phyloP scores from a whole-genome alignment of 2,888 invertebrate species.

The Andrena hattorfiana region DNA sequence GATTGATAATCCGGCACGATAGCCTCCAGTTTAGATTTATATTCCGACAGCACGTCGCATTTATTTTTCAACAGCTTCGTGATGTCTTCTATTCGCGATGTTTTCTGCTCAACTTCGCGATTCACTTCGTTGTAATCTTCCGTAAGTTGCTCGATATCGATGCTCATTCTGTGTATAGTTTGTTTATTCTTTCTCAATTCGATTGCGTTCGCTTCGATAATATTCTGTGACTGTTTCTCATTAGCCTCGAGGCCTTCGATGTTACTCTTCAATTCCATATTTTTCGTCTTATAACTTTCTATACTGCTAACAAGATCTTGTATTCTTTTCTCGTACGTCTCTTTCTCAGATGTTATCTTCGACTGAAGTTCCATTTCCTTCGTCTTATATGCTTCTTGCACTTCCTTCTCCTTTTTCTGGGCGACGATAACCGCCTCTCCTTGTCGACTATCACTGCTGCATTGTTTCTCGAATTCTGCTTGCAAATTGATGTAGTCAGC shows the following conservation, averaged over 20 bases:
- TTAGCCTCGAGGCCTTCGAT: slow-evolving; percentile 77
- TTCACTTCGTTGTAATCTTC: slow-evolving; percentile 83
- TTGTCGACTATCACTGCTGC: slow-evolving; percentile 38
- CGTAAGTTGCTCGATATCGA: slow-evolving; percentile 84
- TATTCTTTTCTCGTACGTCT: slow-evolving; percentile 71
- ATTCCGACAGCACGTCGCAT: slow-evolving; percentile 83
- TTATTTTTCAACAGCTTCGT: slow-evolving; percentile 76
- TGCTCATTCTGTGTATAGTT: slow-evolving; percentile 83
- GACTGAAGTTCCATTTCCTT: slow-evolving; percentile 76
- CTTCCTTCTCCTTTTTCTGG: slow-evolving; percentile 75
- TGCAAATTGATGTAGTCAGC: slow-evolving; percentile 75
- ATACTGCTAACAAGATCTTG: slow-evolving; percentile 69
- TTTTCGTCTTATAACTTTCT: slow-evolving; percentile 75
- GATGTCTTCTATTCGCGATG: slow-evolving; percentile 82
- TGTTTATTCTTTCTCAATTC: slow-evolving; percentile 82
- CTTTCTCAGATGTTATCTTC: slow-evolving; percentile 71
- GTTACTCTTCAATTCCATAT: slow-evolving; percentile 75
- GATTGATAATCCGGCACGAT: slow-evolving; percentile 77
- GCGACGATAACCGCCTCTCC: slow-evolving; percentile 72
- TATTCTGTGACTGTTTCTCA: slow-evolving; percentile 82
- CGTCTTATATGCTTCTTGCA: slow-evolving; percentile 64
- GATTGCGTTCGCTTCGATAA: slow-evolving; percentile 76
- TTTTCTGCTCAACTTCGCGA: slow-evolving; percentile 82
- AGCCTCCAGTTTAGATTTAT: slow-evolving; percentile 79
- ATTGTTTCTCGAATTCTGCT: slow-evolving; percentile 73